Percentiles rank a stretch among this genome's conserved stretches.
These are phyloP conservation scores for Tortrix viridana DNA, from an alignment of 2,888 invertebrate genomes.

Conservation along the genomic window DNA sequence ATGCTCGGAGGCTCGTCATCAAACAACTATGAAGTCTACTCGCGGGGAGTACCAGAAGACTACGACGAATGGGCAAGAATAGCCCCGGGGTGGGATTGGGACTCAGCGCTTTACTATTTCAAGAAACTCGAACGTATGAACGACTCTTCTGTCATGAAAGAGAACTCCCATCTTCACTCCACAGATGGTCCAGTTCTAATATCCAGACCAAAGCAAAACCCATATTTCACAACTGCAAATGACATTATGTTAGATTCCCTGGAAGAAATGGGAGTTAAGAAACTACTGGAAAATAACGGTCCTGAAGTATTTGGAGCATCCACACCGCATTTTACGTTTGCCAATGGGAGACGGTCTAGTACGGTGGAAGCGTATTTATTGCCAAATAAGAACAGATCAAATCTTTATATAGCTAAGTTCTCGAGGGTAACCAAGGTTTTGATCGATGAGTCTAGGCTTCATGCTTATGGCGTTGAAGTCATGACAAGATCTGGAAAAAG, in stretches of 20 bases:
- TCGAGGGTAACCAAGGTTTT: conserved; percentile 63
- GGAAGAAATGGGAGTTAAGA: conserved; percentile 58
- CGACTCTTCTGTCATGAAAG: conserved; percentile 50
- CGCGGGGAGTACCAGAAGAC: conserved; percentile 58
- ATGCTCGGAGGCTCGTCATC: conserved; percentile 62
- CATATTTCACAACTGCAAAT: conserved; percentile 49
- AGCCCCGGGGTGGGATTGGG: conserved; percentile 64
- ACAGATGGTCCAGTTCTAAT: conserved; percentile 57
- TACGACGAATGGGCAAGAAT: conserved; percentile 56
- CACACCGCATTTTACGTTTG: conserved; percentile 57
- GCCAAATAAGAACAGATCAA: conserved; percentile 54
- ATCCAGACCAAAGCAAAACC: conserved; percentile 51
- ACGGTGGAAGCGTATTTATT: conserved; percentile 68
- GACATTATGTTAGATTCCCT: conserved; percentile 51
- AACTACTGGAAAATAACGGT: conserved; percentile 57
- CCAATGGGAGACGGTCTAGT: conserved; percentile 66
- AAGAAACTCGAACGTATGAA: conserved; percentile 63
- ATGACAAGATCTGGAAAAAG: conserved; percentile 48
- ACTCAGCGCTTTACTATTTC: conserved; percentile 55
- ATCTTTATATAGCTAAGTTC: conserved; percentile 63
- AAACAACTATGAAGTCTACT: conserved; percentile 57
- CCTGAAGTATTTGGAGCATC: conserved; percentile 51
- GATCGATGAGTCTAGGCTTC: conserved; percentile 52
- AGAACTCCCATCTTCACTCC: conserved; percentile 55
- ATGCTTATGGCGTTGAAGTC: conserved; percentile 63